Evolutionary conservation across 2,113 vertebrate species (phyloP).

Genomic region (Narcine bancroftii): DNA sequence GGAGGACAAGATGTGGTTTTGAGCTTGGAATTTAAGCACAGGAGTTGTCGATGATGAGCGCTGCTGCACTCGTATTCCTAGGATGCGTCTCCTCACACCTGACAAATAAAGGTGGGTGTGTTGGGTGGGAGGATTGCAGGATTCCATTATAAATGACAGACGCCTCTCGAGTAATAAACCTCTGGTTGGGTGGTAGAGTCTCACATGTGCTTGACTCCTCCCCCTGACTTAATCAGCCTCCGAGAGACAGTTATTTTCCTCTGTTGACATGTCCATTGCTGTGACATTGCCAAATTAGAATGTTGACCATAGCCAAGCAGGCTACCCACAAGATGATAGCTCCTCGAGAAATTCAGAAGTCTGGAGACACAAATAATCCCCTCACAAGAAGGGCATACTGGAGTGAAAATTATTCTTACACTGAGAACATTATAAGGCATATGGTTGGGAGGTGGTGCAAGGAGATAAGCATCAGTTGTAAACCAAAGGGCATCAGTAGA

Average conservation of each 20-base stretch:
- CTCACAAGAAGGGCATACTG: neutral
- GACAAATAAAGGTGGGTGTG: neutral
- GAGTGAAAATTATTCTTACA: neutral
- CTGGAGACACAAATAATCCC: no score
- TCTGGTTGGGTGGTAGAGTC: neutral
- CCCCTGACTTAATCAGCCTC: no score
- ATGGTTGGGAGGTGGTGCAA: neutral
- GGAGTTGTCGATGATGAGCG: neutral
- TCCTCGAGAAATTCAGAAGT: no score
- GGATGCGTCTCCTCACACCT: neutral
- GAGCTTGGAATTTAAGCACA: neutral
- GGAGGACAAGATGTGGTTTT: no score
- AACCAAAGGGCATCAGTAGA: no score
- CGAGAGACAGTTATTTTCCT: neutral
- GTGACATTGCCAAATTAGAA: no score
- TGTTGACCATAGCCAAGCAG: no score
- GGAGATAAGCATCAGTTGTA: no score
- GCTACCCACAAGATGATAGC: no score
- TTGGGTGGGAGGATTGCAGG: neutral
- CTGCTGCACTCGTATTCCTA: no score
- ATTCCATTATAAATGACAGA: no score
- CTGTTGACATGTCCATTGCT: neutral
- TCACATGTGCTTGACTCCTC: no score
- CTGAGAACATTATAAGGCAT: neutral
- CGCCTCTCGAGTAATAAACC: neutral